Percentiles rank a stretch among this genome's conserved stretches.
These are phyloP conservation scores for Antennarius maculatus DNA, from an alignment of 2,797 vertebrate genomes.

Conservation along the genomic window DNA sequence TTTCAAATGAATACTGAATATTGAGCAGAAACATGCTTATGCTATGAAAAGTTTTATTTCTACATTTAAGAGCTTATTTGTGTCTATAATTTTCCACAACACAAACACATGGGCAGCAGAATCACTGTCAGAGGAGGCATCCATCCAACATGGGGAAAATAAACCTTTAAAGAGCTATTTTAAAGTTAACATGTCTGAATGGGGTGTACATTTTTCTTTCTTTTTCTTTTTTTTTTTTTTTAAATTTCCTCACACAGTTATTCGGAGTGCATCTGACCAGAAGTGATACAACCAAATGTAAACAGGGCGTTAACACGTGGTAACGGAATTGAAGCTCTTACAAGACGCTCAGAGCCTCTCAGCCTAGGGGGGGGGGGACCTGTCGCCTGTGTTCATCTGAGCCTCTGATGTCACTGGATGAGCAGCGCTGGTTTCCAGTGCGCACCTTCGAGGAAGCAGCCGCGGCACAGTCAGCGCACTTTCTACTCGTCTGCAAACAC, in stretches of 20 bases:
- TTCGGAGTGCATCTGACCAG: neutral
- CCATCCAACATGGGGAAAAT: too few species aligned
- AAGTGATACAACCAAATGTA: neutral
- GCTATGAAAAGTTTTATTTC: too few species aligned
- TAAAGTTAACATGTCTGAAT: too few species aligned
- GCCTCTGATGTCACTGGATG: conserved; percentile 79
- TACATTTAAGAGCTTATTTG: too few species aligned
- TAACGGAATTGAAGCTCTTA: neutral
- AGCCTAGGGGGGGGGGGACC: conserved; percentile 38
- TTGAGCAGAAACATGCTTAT: too few species aligned
- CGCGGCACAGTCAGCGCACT: conserved; percentile 53
- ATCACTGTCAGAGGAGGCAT: too few species aligned
- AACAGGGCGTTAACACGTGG: neutral
- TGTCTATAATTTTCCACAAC: too few species aligned
- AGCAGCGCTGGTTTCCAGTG: conserved; percentile 70
- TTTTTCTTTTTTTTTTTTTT: neutral
- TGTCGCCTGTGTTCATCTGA: conserved; percentile 57
- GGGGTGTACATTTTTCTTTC: neutral
- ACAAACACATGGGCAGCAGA: too few species aligned
- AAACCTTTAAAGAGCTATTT: too few species aligned
- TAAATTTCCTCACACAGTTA: neutral
- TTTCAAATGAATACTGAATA: too few species aligned
- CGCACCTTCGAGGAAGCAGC: conserved; percentile 66
- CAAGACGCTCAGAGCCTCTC: neutral
- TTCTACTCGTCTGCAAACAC: conserved; percentile 28